A percentile compares a stretch with the other conserved stretches of the same genome.
Evolutionary conservation across 2,113 vertebrate species (phyloP).

Genomic region (Ascaphus truei): DNA sequence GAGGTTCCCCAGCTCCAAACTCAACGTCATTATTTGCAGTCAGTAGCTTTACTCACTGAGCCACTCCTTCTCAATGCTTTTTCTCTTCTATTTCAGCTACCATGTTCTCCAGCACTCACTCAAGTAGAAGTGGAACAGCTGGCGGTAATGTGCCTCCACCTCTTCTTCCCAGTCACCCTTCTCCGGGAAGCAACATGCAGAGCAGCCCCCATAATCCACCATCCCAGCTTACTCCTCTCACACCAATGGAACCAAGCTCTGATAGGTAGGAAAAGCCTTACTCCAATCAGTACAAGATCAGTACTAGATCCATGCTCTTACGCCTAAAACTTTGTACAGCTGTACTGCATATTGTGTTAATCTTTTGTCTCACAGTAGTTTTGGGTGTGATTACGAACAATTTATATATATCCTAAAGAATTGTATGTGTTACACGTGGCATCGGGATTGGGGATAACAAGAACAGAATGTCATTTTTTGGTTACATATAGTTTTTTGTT

Average conservation of each 20-base stretch:
- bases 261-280: conserved; percentile 63
- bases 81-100: conserved; percentile 52
- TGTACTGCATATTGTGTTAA: background rate
- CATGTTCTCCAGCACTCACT: conserved; percentile 58
- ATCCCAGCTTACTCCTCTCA: conserved; percentile 56
- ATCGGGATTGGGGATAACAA: background rate
- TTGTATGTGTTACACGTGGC: background rate
- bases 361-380: background rate
- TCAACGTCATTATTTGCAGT: background rate
- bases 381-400: background rate
- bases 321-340: background rate
- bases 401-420: background rate
- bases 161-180: conserved; percentile 59
- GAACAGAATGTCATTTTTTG: background rate
- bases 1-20: too few relatives aligned
- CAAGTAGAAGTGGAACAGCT: conserved; percentile 52
- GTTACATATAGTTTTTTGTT: background rate
- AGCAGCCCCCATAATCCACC: conserved; percentile 59
- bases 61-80: conserved; percentile 13
- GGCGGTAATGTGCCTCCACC: conserved; percentile 55
- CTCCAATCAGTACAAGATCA: background rate
- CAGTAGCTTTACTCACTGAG: too few relatives aligned
- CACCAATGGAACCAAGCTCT: conserved; percentile 52
- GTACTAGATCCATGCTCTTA: background rate
- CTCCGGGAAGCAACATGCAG: conserved; percentile 59